phyloP scores from a whole-genome alignment of 2,797 vertebrate species.

The Huso huso region DNA sequence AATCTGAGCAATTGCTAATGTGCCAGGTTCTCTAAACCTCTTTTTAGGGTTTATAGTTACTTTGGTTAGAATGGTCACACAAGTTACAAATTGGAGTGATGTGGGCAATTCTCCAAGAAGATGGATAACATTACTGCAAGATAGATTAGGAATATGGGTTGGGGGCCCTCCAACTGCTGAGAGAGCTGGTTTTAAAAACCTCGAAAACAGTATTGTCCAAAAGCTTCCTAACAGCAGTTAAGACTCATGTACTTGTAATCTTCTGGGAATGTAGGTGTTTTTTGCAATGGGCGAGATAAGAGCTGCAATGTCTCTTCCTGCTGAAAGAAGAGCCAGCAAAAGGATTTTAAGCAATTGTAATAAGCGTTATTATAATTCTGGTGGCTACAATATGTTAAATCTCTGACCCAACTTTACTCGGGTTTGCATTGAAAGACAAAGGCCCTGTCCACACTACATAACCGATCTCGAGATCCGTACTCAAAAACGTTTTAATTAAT shows the following conservation, averaged over 20 bases:
- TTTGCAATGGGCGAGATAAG: neutral
- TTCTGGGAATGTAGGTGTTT: neutral
- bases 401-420: no score
- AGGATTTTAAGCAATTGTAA: no score
- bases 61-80: neutral
- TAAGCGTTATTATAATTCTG: no score
- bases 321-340: no score
- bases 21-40: neutral
- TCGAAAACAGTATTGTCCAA: neutral
- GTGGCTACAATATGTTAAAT: no score
- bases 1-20: neutral
- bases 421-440: no score
- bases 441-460: no score
- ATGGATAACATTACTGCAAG: neutral
- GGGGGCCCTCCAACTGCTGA: neutral
- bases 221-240: neutral
- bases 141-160: neutral
- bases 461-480: no score
- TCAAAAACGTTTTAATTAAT: no score
- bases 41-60: conserved; percentile 1
- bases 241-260: neutral
- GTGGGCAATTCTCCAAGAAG: neutral
- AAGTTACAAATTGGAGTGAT: conserved; percentile 5
- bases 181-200: neutral
- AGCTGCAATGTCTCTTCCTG: neutral